phyloP scores from a whole-genome alignment of 2,797 vertebrate genomes.

The Bradypodion pumilum region DNA sequence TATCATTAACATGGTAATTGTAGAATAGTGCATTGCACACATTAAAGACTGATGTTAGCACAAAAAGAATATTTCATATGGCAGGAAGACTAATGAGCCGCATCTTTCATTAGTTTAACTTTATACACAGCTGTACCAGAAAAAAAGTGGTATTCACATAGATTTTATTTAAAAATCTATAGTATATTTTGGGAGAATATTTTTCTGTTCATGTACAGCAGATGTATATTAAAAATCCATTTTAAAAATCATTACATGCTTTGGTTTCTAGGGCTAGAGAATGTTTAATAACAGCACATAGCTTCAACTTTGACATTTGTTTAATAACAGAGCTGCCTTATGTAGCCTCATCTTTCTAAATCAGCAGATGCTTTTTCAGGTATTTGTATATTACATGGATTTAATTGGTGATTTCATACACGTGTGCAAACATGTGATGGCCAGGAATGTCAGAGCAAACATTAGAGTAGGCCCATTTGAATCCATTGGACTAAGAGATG shows the following conservation, averaged over 20 bases:
- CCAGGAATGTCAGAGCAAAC: not conserved
- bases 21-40: constrained; percentile 38
- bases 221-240: constrained; percentile 27
- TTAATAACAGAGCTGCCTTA: constrained; percentile 30
- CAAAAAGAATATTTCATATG: not conserved
- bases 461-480: too few species aligned
- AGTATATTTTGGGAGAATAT: too few species aligned
- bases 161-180: constrained; percentile 32
- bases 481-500: too few species aligned
- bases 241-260: constrained; percentile 31
- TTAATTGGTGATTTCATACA: not conserved
- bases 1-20: constrained; percentile 42
- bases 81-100: constrained; percentile 23
- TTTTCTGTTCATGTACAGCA: constrained; percentile 17
- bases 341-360: constrained; percentile 14
- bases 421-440: not conserved
- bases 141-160: constrained; percentile 23
- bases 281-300: constrained; percentile 15
- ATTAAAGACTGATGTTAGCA: constrained; percentile 43
- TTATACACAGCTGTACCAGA: not conserved
- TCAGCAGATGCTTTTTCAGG: not conserved
- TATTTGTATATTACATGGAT: not conserved
- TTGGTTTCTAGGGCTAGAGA: constrained; percentile 8
- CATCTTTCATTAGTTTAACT: constrained; percentile 1
- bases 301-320: constrained; percentile 22